Conservation (phyloP, 2,888 invertebrate genomes). For the Anaspis maculata region DNA sequence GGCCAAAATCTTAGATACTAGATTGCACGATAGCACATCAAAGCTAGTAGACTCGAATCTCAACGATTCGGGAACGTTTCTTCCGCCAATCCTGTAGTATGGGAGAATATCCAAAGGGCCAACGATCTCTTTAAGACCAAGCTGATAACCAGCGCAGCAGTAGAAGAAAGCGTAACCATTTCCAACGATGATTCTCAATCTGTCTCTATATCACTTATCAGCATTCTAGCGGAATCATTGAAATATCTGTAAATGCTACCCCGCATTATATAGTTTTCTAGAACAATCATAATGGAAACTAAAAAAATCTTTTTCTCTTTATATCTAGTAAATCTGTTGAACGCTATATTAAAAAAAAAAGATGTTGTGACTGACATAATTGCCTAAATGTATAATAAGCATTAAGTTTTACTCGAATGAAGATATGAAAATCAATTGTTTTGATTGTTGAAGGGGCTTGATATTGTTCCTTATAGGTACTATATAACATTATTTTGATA, state of each 20-base stretch:
- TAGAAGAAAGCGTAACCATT: too few species aligned
- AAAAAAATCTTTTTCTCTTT: too few species aligned
- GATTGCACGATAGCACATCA: conserved; percentile 41
- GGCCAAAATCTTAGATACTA: conserved; percentile 38
- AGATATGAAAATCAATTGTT: conserved; percentile 7
- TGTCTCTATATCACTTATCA: too few species aligned
- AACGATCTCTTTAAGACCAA: conserved; percentile 16
- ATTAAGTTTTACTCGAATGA: neutral
- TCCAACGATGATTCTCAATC: too few species aligned
- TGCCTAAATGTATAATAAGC: neutral
- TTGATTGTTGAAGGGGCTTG: conserved; percentile 11
- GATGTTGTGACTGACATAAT: neutral
- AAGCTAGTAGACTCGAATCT: conserved; percentile 42
- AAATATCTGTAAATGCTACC: too few species aligned
- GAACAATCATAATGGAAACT: too few species aligned
- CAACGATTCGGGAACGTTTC: conserved; percentile 55
- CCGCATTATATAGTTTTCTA: too few species aligned
- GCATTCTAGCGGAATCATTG: too few species aligned
- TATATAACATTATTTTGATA: conserved; percentile 7
- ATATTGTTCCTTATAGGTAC: conserved; percentile 11
- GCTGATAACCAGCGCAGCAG: neutral
- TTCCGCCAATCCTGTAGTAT: conserved; percentile 52
- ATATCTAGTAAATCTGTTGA: too few species aligned
- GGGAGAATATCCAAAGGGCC: conserved; percentile 10
- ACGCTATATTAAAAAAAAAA: too few species aligned